Evolutionary conservation across 1,140 invertebrate genomes (phyloP).

Genomic region (Nymphalis io): DNA sequence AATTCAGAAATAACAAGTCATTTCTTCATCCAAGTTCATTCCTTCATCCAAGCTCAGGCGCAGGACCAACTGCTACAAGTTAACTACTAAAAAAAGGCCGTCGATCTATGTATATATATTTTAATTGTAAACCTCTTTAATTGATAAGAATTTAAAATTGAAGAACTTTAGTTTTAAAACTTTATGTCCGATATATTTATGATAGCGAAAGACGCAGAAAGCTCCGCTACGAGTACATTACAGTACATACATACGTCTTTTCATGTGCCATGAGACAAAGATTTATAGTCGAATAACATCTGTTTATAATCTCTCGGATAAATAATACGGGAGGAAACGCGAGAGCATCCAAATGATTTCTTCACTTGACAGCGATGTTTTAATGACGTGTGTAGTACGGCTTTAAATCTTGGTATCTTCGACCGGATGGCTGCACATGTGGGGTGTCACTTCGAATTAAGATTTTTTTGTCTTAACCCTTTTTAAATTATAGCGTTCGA

Average conservation of each 20-base stretch:
- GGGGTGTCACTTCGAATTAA: conserved; percentile 74
- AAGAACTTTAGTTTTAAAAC: neutral
- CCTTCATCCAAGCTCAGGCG: no score
- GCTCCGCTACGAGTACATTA: conserved; percentile 16
- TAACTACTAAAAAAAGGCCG: no score
- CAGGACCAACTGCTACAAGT: no score
- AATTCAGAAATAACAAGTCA: no score
- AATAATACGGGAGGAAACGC: conserved; percentile 66
- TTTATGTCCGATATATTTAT: conserved; percentile 10
- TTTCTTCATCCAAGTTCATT: no score
- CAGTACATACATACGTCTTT: conserved; percentile 41
- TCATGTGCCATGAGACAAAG: conserved; percentile 53
- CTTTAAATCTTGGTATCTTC: conserved; percentile 53
- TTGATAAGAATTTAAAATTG: neutral
- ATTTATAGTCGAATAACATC: conserved; percentile 70
- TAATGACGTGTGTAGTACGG: conserved; percentile 60
- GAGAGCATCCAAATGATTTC: conserved; percentile 52
- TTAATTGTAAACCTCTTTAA: neutral
- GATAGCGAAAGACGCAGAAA: conserved; percentile 32
- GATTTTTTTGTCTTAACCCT: conserved; percentile 70
- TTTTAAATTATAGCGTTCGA: conserved; percentile 67
- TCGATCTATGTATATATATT: no score
- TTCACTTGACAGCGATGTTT: conserved; percentile 59
- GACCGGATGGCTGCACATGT: conserved; percentile 70
- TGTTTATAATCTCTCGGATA: conserved; percentile 70